phyloP scores from a whole-genome alignment of 2,113 vertebrate species.

The Saguinus midas region DNA sequence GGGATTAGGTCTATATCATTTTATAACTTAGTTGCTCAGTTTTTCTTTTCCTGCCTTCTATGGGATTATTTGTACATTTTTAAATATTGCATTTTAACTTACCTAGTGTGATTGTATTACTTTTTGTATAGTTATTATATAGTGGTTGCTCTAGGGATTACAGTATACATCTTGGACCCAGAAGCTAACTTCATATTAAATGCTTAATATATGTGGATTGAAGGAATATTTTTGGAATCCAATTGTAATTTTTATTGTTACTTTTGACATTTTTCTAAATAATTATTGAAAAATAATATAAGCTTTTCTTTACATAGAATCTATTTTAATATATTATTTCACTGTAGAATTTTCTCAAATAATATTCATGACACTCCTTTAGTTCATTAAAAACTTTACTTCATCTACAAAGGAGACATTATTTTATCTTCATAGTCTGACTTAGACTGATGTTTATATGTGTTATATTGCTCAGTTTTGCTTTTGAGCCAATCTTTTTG shows the following conservation, averaged over 20 bases:
- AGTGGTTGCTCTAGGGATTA: background rate
- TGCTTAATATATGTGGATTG: background rate
- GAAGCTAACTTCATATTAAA: background rate
- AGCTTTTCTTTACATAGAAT: background rate
- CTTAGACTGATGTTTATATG: background rate
- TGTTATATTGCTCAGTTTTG: background rate
- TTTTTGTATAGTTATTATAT: background rate
- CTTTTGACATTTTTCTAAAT: background rate
- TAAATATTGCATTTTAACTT: background rate
- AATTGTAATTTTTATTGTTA: background rate
- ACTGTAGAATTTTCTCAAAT: background rate
- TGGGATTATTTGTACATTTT: background rate
- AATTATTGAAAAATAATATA: background rate
- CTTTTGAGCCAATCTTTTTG: slow-evolving; percentile 7
- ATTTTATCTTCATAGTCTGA: background rate
- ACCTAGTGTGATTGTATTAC: background rate
- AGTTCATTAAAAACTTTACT: slow-evolving; percentile 1
- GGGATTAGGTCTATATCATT: background rate
- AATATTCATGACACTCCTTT: background rate
- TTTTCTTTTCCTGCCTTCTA: background rate
- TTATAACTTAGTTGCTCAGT: background rate
- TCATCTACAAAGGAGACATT: background rate
- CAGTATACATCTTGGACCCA: background rate
- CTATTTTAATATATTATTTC: background rate
- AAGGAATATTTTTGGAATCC: background rate